These are phyloP conservation scores for Turritopsis rubra DNA, from an alignment of 30 jellyfish, hydroid and myxozoan genomes.

Conservation along the genomic window DNA sequence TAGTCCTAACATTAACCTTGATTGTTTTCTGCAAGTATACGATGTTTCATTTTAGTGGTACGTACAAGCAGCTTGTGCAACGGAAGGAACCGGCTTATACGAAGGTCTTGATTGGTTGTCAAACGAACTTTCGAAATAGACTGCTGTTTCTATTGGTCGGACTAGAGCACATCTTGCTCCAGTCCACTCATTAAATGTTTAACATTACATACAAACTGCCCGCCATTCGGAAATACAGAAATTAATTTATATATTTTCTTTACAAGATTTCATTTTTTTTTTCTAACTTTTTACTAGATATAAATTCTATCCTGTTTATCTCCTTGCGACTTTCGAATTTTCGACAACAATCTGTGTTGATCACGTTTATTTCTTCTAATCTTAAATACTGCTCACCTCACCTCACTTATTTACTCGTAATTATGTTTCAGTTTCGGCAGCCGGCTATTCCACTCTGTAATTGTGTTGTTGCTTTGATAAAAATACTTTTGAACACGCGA, in stretches of 20 bases:
- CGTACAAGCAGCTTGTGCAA: constrained; percentile 98
- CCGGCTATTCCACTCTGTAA: neutral
- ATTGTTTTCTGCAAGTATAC: neutral
- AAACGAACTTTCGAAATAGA: constrained; percentile 59
- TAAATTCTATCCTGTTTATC: neutral
- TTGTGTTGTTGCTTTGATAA: too few species aligned
- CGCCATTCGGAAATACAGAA: neutral
- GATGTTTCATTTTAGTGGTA: constrained; percentile 65
- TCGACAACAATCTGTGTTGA: too few species aligned
- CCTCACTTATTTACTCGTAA: neutral
- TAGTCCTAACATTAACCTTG: too few species aligned
- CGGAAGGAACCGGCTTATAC: constrained; percentile 92
- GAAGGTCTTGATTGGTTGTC: constrained; percentile 99
- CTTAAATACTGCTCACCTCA: neutral
- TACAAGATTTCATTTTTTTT: neutral
- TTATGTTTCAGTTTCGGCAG: neutral
- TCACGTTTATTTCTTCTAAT: neutral
- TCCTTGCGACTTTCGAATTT: too few species aligned
- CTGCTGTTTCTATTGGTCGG: neutral
- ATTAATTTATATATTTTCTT: neutral
- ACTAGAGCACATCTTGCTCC: neutral
- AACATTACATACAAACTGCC: neutral
- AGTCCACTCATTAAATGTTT: neutral
- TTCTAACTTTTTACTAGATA: neutral
- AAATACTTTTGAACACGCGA: too few species aligned